Evolutionary conservation across 1,140 invertebrate species (phyloP), one percentile per base, ranked within the genome.

Genomic region (Glomeris maerens): DNA sequence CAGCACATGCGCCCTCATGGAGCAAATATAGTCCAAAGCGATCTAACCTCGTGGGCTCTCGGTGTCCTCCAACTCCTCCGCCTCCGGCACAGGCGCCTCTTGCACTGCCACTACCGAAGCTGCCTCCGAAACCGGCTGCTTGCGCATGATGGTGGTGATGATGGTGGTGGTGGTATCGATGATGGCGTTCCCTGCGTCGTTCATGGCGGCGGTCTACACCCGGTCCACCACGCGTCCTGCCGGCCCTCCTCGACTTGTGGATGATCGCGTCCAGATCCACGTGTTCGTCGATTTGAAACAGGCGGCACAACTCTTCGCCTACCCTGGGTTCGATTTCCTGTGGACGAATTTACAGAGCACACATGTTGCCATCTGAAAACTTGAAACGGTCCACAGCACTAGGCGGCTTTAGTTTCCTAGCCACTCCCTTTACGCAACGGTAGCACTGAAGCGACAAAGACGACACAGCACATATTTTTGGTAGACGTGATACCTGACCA

Each of bases 301-400:
- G 69, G 57, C 90, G 78, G 65, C 93, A 97, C 27, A 98, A 71
- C 66, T 93, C 86, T 66, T 92, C 87, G 27, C 87, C 94, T 52
- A 95, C 88, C 62, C 84, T 78, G 13, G 91, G 90, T 63, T 96
- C 92, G 54, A 97, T 90, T 76, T 95, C 91, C 75, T 96, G 52
- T 23, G 61, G 58, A 47, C 17, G n/a, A 57, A 50, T 28, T 17
- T 13, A 27, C 17, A 40, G 14, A 3, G 28, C 20, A 21, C 5
- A 52, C 2, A 17, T 17, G 21, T n/a, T 27, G n/a, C 26, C 14
- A 2, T 20, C 17, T 29, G 36, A 17, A 27, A 27, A 26, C 28
- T 4, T n/a, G n/a, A n/a, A n/a, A n/a, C n/a, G n/a, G n/a, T n/a
- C n/a, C n/a, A n/a, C n/a, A n/a, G n/a, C n/a, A n/a, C n/a, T n/a